Evolutionary conservation across 2,113 vertebrate species (phyloP).

Genomic region (Datnioides undecimradiatus): DNA sequence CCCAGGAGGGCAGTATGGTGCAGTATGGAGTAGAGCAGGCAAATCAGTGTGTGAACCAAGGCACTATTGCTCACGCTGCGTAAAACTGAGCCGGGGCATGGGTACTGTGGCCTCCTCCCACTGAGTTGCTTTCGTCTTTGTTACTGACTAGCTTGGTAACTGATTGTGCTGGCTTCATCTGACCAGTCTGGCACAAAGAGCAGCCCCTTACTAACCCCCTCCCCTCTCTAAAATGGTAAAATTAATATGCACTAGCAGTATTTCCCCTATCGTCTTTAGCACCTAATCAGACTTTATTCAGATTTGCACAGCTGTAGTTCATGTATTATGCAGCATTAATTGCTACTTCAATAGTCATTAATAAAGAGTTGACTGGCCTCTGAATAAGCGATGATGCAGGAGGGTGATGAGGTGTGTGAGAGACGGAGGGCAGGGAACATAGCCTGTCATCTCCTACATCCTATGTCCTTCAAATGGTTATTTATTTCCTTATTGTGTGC

Average conservation of each 20-base stretch:
- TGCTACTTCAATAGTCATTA: conserved; percentile 85
- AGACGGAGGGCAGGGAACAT: conserved; percentile 50
- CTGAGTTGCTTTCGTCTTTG: conserved; percentile 40
- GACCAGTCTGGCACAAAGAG: conserved; percentile 8
- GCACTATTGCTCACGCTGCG: conserved; percentile 57
- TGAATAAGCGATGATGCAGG: conserved; percentile 70
- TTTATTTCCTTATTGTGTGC: conserved; percentile 62
- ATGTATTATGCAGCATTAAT: conserved; percentile 88
- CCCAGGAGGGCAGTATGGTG: conserved; percentile 68
- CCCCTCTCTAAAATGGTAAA: conserved; percentile 51
- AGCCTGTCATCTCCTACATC: conserved; percentile 57
- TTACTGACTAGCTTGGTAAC: conserved; percentile 32
- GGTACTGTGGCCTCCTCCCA: conserved; percentile 30
- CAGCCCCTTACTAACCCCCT: not conserved
- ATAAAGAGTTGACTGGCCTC: conserved; percentile 79
- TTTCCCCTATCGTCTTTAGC: conserved; percentile 81
- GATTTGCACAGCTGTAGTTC: conserved; percentile 86
- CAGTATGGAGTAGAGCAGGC: conserved; percentile 59
- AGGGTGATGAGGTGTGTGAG: conserved; percentile 58
- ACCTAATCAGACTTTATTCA: conserved; percentile 85
- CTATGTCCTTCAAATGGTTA: conserved; percentile 63
- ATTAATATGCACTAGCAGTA: conserved; percentile 82
- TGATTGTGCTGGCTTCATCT: conserved; percentile 47
- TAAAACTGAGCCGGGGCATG: conserved; percentile 49
- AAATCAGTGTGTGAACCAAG: conserved; percentile 59